phyloP scores from a whole-genome alignment of 2,797 vertebrate genomes.

The Oreonectes daqikongensis region DNA sequence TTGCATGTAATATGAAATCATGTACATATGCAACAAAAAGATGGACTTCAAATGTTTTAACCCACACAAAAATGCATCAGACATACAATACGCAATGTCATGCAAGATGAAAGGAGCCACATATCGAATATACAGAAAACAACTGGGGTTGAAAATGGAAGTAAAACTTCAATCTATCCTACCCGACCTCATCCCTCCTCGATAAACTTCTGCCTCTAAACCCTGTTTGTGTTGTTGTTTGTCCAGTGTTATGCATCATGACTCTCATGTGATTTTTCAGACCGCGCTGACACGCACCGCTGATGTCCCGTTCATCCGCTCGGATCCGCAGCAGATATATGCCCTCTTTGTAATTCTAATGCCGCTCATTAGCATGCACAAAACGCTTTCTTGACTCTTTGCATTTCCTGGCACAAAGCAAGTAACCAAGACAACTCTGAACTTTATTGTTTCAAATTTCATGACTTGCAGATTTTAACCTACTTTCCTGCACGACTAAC shows the following conservation, averaged over 20 bases:
- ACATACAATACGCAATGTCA: conserved; percentile 46
- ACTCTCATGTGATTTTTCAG: conserved; percentile 80
- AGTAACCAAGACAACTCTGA: conserved; percentile 60
- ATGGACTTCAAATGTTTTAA: conserved; percentile 33
- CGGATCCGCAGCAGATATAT: conserved; percentile 64
- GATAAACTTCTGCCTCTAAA: conserved; percentile 22
- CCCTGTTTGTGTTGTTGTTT: conserved; percentile 47
- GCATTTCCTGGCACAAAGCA: conserved; percentile 62
- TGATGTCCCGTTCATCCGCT: conserved; percentile 43
- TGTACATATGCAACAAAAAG: conserved; percentile 15
- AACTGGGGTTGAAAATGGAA: conserved; percentile 32
- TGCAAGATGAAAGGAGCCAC: conserved; percentile 44
- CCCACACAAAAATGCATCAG: conserved; percentile 18
- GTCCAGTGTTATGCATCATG: conserved; percentile 61
- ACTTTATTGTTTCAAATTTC: conserved; percentile 58
- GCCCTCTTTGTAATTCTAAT: conserved; percentile 69
- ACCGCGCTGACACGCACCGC: conserved; percentile 26
- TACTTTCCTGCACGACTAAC: conserved; percentile 23
- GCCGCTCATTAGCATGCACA: conserved; percentile 74
- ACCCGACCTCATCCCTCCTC: conserved; percentile 30
- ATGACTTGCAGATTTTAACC: conserved; percentile 57
- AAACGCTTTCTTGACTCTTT: conserved; percentile 58
- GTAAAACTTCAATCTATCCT: conserved; percentile 23
- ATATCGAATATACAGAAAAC: conserved; percentile 31
- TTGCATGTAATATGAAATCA: conserved; percentile 1